A percentile compares a stretch with the other conserved stretches of the same genome.
These are phyloP conservation scores for Neotoxoptera formosana DNA, from an alignment of 1,140 invertebrate species.

Conservation along the genomic window DNA sequence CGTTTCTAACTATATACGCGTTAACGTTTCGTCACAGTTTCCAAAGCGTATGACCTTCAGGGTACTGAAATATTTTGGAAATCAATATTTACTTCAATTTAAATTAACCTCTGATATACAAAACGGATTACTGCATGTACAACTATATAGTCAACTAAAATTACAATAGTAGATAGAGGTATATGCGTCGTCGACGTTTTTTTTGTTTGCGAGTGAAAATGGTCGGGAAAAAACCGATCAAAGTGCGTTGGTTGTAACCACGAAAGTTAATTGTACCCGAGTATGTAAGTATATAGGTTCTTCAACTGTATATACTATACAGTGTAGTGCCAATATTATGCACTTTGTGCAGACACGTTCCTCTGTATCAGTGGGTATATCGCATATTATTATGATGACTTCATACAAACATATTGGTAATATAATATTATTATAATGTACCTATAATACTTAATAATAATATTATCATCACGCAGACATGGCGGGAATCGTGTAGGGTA, in stretches of 20 bases:
- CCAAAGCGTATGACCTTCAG: not conserved
- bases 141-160: not conserved
- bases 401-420: not conserved
- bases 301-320: not conserved
- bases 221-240: not conserved
- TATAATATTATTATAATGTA: not conserved
- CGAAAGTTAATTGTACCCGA: not conserved
- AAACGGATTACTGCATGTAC: not conserved
- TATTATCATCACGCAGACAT: not conserved
- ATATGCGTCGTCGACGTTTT: not conserved
- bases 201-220: not conserved
- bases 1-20: not conserved
- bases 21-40: not conserved
- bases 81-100: not conserved
- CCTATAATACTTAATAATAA: not conserved
- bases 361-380: not conserved
- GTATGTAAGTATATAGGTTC: not conserved
- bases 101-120: not conserved
- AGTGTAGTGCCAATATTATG: too few species aligned
- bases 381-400: not conserved
- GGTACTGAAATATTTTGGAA: not conserved
- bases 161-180: not conserved
- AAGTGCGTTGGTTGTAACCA: not conserved
- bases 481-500: not conserved
- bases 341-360: not conserved